Conservation (phyloP, 2,797 vertebrate species). For the Oryzias sinensis region DNA sequence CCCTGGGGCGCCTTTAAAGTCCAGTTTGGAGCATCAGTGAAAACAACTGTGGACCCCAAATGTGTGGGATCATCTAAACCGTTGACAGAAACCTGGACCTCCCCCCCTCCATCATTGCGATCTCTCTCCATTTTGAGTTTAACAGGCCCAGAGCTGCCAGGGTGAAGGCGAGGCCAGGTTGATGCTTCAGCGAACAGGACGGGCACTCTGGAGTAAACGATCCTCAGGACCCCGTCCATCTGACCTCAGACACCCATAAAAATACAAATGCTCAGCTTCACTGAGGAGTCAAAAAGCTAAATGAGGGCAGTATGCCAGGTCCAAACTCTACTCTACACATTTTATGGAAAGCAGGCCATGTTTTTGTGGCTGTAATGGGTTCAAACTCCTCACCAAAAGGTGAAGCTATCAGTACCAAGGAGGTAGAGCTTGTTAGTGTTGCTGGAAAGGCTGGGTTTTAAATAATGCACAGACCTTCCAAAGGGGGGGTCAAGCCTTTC, state of each 20-base stretch:
- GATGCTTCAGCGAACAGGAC: conserved; percentile 59
- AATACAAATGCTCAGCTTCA: conserved; percentile 54
- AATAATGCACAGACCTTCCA: conserved; percentile 47
- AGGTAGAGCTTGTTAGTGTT: conserved; percentile 69
- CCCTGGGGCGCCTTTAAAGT: conserved; percentile 58
- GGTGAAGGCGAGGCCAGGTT: conserved; percentile 71
- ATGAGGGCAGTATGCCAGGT: conserved; percentile 46
- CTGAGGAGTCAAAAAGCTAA: conserved; percentile 67
- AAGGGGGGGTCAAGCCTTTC: conserved; percentile 56
- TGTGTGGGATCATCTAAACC: conserved; percentile 62
- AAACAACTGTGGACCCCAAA: conserved; percentile 59
- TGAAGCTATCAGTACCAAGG: conserved; percentile 53
- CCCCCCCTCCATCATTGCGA: conserved; percentile 14
- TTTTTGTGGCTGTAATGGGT: conserved; percentile 68
- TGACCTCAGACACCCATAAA: conserved; percentile 74
- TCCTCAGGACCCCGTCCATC: conserved; percentile 54
- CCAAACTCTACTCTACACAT: conserved; percentile 51
- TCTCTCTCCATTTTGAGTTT: conserved; percentile 52
- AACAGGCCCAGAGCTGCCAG: conserved; percentile 67
- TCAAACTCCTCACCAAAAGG: conserved; percentile 52
- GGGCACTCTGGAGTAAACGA: conserved; percentile 70
- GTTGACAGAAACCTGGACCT: neutral
- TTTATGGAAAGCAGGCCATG: conserved; percentile 65
- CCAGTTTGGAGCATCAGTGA: conserved; percentile 32
- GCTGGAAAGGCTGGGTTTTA: conserved; percentile 35